Base-by-base conservation (phyloP, 2,888 invertebrate species). In the Standfussiana lucernea region DNA sequence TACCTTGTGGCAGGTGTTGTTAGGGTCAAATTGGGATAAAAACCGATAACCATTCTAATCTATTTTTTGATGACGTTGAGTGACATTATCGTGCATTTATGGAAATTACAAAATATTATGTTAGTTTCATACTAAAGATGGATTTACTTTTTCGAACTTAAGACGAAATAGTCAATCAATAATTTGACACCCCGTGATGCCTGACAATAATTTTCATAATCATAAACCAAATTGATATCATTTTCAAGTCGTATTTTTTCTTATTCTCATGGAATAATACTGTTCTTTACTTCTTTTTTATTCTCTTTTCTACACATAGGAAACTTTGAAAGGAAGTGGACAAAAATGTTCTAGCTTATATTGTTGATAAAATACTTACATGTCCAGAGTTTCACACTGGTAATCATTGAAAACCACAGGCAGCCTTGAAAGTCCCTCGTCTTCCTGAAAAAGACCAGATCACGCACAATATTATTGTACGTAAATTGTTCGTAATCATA, bases 391-490 rank as follows among this genome's bases (percentile, higher is more conserved):
- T n/a, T 40, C 18, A 2, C 2, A n/a, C 15, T 8, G 37, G 64
- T 42, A 64, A n/a, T 40, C 40, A n/a, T 40, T 64, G 32, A 35
- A 45, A 28, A n/a, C 8, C 8, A 40, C 37, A 15, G 3, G 6
- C 2, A 50, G n/a, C 56, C 45, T 76, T 45, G 64, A 75, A 64
- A 75, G 40, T n/a, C 10, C 4, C 18, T 7, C 13, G 13, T 18
- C 21, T 73, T 61, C 61, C 56, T 65, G 75, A 76, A 75, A 65
- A 45, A 76, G 8, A 56, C 64, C 53, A 77, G 66, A 61, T 24
- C 65, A 21, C 47, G 24, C 21, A 42, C 40, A 59, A 65, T 65
- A 50, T 69, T 62, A 53, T 37, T 80, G 45, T 72, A 24, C 32
- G n/a, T 72, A 47, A 69, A 65, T 62, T 13, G n/a, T 53, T 80